Base-by-base conservation (phyloP, 1,140 invertebrate species). In the Hycleus phaleratus region DNA sequence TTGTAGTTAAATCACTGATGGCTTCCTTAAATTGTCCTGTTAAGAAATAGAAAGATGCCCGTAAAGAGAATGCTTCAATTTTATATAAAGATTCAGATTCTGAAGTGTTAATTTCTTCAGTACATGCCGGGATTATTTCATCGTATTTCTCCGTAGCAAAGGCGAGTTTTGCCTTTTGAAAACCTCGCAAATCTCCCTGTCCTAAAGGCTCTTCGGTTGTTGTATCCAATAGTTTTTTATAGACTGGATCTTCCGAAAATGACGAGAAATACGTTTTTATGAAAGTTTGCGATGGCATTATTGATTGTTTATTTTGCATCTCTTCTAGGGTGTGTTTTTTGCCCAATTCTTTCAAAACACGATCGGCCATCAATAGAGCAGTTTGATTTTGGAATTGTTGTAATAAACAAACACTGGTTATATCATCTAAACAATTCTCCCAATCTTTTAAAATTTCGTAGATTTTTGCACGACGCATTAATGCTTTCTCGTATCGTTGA, bases 391-490 rank as follows among this genome's bases (percentile, higher is more conserved):
- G 79, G 75, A 95, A 98, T 58, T 82, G 82, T 78, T 97, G 93
- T 52, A 96, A 75, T 64, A 96, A 87, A 75, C 92, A 96, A 12
- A 91, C 88, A 46, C 90, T 86, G 10, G 93, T 96, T 0, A 95
- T 82, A 80, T 97, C 93, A 79, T 97, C 92, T 42, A 97, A 75
- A 46, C 89, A 86, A 50, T 86, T 79, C 64, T 85, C 81, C 58
- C 91, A 80, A 58, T 95, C 83, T 63, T 87, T 85, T 45, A 82
- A 81, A 12, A 84, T 79, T 75, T 96, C 91, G 64, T 85, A 82
- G 9, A 90, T 92, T 66, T 87, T 86, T 6, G 93, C 91, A 60
- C 94, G 77, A 48, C 95, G 76, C 46, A 83, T 77, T 52, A 96
- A 81, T 10, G 95, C 94, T 78, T 97, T 97, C 24, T 86, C 79